These are phyloP conservation scores for Edolisoma coerulescens DNA, from an alignment of 2,113 vertebrate genomes.

Conservation along the genomic window DNA sequence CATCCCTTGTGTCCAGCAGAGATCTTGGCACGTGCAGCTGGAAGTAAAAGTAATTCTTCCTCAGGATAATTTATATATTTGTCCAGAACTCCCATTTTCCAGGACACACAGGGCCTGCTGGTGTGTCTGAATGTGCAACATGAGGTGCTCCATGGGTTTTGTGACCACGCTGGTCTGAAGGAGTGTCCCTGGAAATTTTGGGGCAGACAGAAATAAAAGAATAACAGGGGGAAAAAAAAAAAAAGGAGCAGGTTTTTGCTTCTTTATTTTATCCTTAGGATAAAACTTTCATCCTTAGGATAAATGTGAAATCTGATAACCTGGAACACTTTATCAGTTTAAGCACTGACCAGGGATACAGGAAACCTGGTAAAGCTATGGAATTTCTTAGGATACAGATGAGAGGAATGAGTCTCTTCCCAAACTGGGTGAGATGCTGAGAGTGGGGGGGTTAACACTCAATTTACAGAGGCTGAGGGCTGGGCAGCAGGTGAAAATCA, in stretches of 20 bases:
- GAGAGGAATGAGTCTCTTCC: not conserved
- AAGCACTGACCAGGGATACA: not conserved
- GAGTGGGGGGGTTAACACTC: not conserved
- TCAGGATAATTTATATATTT: not conserved
- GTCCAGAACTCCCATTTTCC: not conserved
- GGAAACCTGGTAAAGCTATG: not conserved
- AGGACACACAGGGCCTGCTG: not conserved
- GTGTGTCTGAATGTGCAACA: rapidly evolving
- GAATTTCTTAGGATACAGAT: not conserved
- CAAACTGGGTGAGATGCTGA: not conserved
- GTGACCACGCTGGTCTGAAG: not conserved
- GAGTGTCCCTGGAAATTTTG: not conserved
- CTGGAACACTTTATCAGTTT: not conserved
- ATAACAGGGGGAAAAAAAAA: too few relatives aligned
- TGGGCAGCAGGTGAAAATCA: not conserved
- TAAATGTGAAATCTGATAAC: not conserved
- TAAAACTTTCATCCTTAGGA: not conserved
- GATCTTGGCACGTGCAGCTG: not conserved
- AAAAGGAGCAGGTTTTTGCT: not conserved
- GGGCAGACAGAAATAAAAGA: not conserved
- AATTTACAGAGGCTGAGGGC: not conserved
- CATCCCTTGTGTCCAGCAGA: not conserved
- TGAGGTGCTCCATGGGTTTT: not conserved
- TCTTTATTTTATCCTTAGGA: not conserved
- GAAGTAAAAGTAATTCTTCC: not conserved